Conservation (phyloP, 2,888 invertebrate genomes). For the Gastracanthus pulcherrimus region DNA sequence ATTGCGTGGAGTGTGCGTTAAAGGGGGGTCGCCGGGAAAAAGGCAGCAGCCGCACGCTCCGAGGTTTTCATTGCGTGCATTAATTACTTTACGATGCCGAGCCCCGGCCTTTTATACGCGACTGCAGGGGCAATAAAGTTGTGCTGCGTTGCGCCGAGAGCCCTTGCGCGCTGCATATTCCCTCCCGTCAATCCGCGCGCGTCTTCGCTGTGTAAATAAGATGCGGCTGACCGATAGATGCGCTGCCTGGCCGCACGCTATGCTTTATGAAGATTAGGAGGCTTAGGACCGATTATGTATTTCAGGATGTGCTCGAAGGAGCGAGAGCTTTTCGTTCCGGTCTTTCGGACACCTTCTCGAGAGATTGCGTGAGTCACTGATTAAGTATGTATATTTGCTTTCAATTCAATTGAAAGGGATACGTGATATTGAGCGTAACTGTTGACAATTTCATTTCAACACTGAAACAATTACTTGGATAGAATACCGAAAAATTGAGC, state of each 20-base stretch:
- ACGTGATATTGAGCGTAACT: too few relatives aligned
- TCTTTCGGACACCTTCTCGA: too few relatives aligned
- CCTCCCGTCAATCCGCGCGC: constrained; percentile 7
- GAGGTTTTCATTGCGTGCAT: constrained; percentile 35
- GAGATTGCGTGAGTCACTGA: too few relatives aligned
- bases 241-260: not conserved
- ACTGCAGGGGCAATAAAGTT: constrained; percentile 4
- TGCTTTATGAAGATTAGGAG: constrained; percentile 1
- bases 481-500: too few relatives aligned
- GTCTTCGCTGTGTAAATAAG: constrained; percentile 14
- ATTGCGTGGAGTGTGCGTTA: not conserved
- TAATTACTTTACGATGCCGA: constrained; percentile 34
- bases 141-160: not conserved
- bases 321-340: not conserved
- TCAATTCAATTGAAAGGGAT: too few relatives aligned
- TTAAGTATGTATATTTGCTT: too few relatives aligned
- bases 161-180: not conserved
- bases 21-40: not conserved
- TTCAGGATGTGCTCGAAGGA: not conserved
- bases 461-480: too few relatives aligned
- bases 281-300: not conserved
- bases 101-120: not conserved
- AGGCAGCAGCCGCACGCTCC: not conserved
- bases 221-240: not conserved
- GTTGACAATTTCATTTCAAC: too few relatives aligned